Base-by-base conservation (phyloP, 2,113 vertebrate species). In the Aphyosemion australe region DNA sequence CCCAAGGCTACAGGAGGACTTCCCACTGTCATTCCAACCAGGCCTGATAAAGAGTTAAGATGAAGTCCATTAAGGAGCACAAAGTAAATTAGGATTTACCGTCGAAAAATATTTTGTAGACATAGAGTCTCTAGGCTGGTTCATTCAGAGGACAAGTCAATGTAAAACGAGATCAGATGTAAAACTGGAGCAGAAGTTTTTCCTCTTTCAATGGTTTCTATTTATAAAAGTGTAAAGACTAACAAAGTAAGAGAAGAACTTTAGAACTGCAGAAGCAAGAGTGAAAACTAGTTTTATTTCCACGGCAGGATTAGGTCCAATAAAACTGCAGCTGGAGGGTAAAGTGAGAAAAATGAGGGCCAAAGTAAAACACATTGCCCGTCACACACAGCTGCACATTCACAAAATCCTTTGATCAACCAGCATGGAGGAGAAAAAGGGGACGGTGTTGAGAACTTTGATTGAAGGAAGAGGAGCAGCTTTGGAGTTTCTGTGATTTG, bases 371-470 rank as follows among this genome's bases (percentile, higher is more conserved):
- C 60, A 20, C 52, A 69, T 12, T 75, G 84, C 72, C 65, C 46
- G 60, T 83, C 84, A 83, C 72, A 71, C 71, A 61, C 67, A 59
- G 61, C 57, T 6, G 56, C 55, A 69, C 69, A 74, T 54, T 72
- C 18, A 42, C 63, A 80, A 76, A 78, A 75, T 70, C 69, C 61
- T 76, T 79, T 87, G 59, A 84, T 87, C 85, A 80, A 72, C 60
- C 63, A 56, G 51, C 64, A 59, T 2, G 37, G 69, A 67, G 66
- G 60, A 71, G 55, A 72, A 5, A 54, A 43, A 45, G 41, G 51
- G 26, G 41, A 46, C 41, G 34, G 72, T 54, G 76, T 64, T 37
- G 13, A 66, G 18, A 50, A 73, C 39, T 55, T 18, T 19, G 26
- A 68, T 47, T 21, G 60, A 76, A 69, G 56, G 70, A 59, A 66